These are phyloP conservation scores for Diaphora mendica DNA, from an alignment of 2,888 invertebrate genomes.

Conservation along the genomic window DNA sequence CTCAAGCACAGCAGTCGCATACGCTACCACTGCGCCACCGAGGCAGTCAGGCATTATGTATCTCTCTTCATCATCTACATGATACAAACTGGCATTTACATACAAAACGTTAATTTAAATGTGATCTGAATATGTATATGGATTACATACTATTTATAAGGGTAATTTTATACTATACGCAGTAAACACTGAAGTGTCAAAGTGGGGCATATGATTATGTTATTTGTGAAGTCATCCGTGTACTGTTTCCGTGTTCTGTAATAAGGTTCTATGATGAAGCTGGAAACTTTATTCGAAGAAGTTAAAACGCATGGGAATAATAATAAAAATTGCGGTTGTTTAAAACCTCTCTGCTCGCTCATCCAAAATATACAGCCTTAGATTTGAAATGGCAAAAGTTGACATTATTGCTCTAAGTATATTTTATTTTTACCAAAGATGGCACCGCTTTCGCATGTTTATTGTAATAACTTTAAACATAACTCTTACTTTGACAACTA, in stretches of 20 bases:
- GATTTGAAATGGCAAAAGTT: not conserved
- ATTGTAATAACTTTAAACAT: constrained; percentile 10
- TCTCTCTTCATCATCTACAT: no score
- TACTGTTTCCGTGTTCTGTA: no score
- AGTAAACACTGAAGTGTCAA: constrained; percentile 23
- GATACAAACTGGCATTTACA: no score
- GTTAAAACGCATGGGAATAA: not conserved
- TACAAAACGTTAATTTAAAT: no score
- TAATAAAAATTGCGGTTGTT: not conserved
- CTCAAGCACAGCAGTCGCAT: no score
- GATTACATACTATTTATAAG: constrained; percentile 33
- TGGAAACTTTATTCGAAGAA: not conserved
- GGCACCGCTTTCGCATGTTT: not conserved
- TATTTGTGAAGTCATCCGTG: not conserved
- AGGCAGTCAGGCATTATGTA: no score
- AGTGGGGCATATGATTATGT: constrained; percentile 21
- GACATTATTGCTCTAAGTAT: constrained; percentile 1
- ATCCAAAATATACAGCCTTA: not conserved
- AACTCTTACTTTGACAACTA: constrained; percentile 19
- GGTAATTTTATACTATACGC: constrained; percentile 28
- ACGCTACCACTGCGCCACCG: no score
- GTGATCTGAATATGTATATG: constrained; percentile 26
- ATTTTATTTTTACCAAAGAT: not conserved
- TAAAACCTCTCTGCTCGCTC: not conserved
- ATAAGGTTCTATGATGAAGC: no score